Conservation (phyloP, 1,140 invertebrate genomes). For the Lanistes nyassanus region DNA sequence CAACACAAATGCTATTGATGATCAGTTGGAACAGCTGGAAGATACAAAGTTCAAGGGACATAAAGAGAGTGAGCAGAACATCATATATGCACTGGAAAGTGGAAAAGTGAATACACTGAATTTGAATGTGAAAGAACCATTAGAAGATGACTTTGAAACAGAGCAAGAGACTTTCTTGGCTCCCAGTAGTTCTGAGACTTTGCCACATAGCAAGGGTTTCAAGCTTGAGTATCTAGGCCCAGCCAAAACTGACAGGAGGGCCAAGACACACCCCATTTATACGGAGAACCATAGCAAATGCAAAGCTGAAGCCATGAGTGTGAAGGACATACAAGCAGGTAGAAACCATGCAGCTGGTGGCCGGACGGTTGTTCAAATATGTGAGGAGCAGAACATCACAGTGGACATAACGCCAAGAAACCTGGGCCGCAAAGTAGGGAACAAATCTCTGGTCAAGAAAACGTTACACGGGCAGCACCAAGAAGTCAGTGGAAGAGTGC, state of each 20-base stretch:
- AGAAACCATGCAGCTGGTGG: background rate
- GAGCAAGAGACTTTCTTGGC: too few relatives aligned
- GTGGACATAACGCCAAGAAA: slow-evolving; percentile 53
- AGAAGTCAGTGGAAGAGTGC: background rate
- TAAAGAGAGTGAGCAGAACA: too few relatives aligned
- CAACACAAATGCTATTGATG: too few relatives aligned
- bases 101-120: too few relatives aligned
- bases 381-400: slow-evolving; percentile 44
- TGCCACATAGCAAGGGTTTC: background rate
- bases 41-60: too few relatives aligned
- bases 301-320: too few relatives aligned
- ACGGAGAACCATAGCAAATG: background rate
- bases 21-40: too few relatives aligned
- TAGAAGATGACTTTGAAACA: too few relatives aligned
- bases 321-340: background rate
- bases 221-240: slow-evolving; percentile 19
- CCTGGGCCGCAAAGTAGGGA: slow-evolving; percentile 43
- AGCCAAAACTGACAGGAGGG: background rate
- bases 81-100: too few relatives aligned
- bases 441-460: slow-evolving; percentile 27
- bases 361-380: slow-evolving; percentile 38
- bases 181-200: background rate
- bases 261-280: slow-evolving; percentile 6
- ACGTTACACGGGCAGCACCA: background rate
- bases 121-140: too few relatives aligned